Percentiles rank a stretch among this genome's conserved stretches.
Evolutionary conservation across 2,113 vertebrate genomes (phyloP).

Genomic region (Axis porcinus): DNA sequence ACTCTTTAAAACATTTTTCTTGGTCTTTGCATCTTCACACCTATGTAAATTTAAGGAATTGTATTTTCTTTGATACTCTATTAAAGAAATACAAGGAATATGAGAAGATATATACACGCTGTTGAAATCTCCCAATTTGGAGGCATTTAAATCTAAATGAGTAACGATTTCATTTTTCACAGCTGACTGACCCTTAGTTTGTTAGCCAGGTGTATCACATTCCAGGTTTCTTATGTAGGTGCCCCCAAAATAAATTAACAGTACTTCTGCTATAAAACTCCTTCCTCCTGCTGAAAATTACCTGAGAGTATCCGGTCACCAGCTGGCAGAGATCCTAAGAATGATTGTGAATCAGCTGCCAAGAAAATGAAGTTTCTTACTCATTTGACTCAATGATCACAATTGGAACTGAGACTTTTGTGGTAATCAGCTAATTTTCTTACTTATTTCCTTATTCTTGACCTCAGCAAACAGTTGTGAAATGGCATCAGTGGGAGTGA

Average conservation of each 20-base stretch:
- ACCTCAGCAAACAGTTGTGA: background rate
- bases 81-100: background rate
- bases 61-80: background rate
- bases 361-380: background rate
- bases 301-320: background rate
- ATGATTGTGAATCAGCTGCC: background rate
- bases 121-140: background rate
- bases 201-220: background rate
- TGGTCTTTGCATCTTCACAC: background rate
- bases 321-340: background rate
- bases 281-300: background rate
- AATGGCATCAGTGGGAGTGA: background rate
- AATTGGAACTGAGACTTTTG: background rate
- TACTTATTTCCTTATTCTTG: constrained; percentile 4
- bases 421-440: background rate
- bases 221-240: background rate
- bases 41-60: background rate
- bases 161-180: background rate
- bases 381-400: background rate
- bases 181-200: background rate
- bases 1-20: background rate
- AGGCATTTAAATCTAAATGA: background rate
- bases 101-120: background rate
- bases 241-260: background rate
- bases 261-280: background rate